Evolutionary conservation across 2,797 vertebrate genomes (phyloP).

Genomic region (Scyliorhinus canicula): DNA sequence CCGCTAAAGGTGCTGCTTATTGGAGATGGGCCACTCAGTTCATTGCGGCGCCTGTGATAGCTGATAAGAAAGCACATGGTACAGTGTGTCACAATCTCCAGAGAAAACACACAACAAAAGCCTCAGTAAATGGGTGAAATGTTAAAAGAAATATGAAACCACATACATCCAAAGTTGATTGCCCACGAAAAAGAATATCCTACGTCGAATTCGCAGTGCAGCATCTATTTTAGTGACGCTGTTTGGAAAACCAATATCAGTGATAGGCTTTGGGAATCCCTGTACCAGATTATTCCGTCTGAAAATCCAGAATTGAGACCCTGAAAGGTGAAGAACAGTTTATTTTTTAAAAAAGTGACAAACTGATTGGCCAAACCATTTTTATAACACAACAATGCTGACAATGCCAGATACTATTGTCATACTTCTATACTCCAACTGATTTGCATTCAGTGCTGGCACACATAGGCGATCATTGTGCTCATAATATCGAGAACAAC

Average conservation of each 20-base stretch:
- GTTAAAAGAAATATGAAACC: neutral
- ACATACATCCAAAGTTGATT: neutral
- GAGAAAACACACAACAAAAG: neutral
- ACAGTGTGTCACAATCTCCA: neutral
- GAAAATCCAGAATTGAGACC: conserved; percentile 27
- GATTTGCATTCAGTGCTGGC: too few species aligned
- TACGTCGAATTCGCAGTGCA: neutral
- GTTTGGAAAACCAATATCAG: neutral
- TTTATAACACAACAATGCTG: too few species aligned
- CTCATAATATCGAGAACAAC: too few species aligned
- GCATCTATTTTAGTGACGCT: conserved; percentile 24
- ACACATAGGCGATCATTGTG: too few species aligned
- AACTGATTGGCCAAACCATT: neutral
- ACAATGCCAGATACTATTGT: too few species aligned
- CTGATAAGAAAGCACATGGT: neutral
- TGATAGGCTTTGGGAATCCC: neutral
- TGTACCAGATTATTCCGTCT: too few species aligned
- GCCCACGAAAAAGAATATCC: neutral
- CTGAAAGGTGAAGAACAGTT: neutral
- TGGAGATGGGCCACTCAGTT: neutral
- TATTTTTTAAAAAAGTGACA: neutral
- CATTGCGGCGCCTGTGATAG: neutral
- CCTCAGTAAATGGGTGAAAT: neutral
- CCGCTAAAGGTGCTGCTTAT: neutral
- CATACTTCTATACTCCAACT: neutral